Conservation (phyloP, 2,888 invertebrate species). For the Lycocerus yunnanus region DNA sequence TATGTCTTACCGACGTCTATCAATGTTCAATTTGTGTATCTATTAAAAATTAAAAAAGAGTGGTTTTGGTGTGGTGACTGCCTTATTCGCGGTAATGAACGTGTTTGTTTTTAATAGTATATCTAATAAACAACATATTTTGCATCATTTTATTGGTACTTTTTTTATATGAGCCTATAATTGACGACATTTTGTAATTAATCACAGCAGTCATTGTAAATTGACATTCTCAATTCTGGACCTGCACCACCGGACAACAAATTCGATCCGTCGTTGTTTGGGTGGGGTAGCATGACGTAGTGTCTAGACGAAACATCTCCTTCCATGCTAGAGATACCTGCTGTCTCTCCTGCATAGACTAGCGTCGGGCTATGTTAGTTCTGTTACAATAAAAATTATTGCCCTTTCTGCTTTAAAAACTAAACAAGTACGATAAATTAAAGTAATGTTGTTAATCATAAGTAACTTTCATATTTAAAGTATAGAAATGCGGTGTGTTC, state of each 20-base stretch:
- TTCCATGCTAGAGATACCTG: constrained; percentile 34
- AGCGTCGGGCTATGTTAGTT: constrained; percentile 32
- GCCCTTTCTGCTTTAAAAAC: not conserved
- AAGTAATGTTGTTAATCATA: too few relatives aligned
- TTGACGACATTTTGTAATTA: not conserved
- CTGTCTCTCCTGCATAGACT: constrained; percentile 34
- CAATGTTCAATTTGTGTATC: too few relatives aligned
- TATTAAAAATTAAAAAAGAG: too few relatives aligned
- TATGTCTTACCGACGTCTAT: too few relatives aligned
- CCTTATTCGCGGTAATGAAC: too few relatives aligned
- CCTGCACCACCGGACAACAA: constrained; percentile 25
- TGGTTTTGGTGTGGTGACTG: too few relatives aligned
- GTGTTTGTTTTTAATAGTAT: too few relatives aligned
- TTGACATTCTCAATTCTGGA: constrained; percentile 7
- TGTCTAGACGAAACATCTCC: constrained; percentile 43
- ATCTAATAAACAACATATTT: not conserved
- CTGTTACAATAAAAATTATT: not conserved
- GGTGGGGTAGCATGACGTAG: constrained; percentile 42
- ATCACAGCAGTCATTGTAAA: not conserved
- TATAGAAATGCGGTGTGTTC: too few relatives aligned
- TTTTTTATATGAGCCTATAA: not conserved
- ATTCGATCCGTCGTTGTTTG: constrained; percentile 34
- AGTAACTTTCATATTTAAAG: too few relatives aligned
- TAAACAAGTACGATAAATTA: not conserved
- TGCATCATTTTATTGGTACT: not conserved